A percentile compares a stretch with the other conserved stretches of the same genome.
phyloP scores from a whole-genome alignment of 2,113 vertebrate genomes.

The Cynoglossus semilaevis region DNA sequence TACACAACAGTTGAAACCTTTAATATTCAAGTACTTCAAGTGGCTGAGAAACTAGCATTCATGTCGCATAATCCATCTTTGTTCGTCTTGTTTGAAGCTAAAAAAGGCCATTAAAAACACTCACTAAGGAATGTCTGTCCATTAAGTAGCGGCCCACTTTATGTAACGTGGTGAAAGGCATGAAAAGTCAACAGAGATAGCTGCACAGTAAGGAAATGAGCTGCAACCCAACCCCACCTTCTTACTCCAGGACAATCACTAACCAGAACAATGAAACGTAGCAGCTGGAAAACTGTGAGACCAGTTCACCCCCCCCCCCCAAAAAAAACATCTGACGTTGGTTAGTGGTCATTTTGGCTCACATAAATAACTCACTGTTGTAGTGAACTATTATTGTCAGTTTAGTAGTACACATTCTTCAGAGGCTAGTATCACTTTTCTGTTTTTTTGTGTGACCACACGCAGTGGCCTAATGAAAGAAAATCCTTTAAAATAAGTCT shows the following conservation, averaged over 20 bases:
- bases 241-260: conserved; percentile 49
- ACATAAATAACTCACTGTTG: too few relatives aligned
- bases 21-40: conserved; percentile 2
- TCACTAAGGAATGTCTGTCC: neutral
- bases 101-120: neutral
- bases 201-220: conserved; percentile 65
- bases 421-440: too few relatives aligned
- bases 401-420: too few relatives aligned
- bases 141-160: conserved; percentile 32
- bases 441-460: too few relatives aligned
- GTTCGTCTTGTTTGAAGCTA: neutral
- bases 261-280: conserved; percentile 67
- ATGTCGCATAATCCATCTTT: neutral
- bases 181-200: conserved; percentile 66
- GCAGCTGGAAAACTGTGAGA: conserved; percentile 29
- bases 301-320: too few relatives aligned
- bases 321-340: too few relatives aligned
- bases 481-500: too few relatives aligned
- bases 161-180: conserved; percentile 41
- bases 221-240: conserved; percentile 50
- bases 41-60: neutral
- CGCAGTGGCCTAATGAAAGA: too few relatives aligned
- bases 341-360: too few relatives aligned
- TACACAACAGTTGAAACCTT: too few relatives aligned
- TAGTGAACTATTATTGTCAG: too few relatives aligned